Evolutionary conservation across 2,888 invertebrate genomes (phyloP).

Genomic region (Zhengitettix transpicula): DNA sequence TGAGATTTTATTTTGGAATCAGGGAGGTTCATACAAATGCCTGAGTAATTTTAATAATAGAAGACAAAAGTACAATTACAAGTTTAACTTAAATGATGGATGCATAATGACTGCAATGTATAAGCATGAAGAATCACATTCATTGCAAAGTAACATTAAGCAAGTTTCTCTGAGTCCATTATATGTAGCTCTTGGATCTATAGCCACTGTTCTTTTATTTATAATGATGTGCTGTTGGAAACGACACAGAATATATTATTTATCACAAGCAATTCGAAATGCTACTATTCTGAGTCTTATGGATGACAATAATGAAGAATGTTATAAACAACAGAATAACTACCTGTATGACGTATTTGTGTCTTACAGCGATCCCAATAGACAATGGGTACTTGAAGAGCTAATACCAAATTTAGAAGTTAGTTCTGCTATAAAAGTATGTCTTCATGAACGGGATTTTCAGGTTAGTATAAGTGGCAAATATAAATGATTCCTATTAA

Average conservation of each 20-base stretch:
- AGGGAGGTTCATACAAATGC: too few relatives aligned
- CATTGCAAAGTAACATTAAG: too few relatives aligned
- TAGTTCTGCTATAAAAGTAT: constrained; percentile 37
- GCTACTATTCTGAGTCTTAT: neutral
- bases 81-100: too few relatives aligned
- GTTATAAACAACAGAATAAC: neutral
- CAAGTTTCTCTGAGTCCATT: too few relatives aligned
- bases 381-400: constrained; percentile 43
- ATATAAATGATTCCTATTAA: neutral
- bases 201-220: neutral
- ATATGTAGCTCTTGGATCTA: too few relatives aligned
- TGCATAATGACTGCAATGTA: too few relatives aligned
- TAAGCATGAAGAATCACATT: too few relatives aligned
- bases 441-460: constrained; percentile 55
- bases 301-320: neutral
- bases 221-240: neutral
- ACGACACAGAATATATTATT: neutral
- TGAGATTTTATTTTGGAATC: too few relatives aligned
- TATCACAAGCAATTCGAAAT: neutral
- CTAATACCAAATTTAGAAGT: constrained; percentile 44
- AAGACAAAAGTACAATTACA: too few relatives aligned
- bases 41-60: too few relatives aligned
- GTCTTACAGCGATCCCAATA: constrained; percentile 47
- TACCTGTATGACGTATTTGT: constrained; percentile 47
- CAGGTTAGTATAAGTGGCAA: constrained; percentile 26